Evolutionary conservation across 2,113 vertebrate species (phyloP).

Genomic region (Neogobius melanostomus): DNA sequence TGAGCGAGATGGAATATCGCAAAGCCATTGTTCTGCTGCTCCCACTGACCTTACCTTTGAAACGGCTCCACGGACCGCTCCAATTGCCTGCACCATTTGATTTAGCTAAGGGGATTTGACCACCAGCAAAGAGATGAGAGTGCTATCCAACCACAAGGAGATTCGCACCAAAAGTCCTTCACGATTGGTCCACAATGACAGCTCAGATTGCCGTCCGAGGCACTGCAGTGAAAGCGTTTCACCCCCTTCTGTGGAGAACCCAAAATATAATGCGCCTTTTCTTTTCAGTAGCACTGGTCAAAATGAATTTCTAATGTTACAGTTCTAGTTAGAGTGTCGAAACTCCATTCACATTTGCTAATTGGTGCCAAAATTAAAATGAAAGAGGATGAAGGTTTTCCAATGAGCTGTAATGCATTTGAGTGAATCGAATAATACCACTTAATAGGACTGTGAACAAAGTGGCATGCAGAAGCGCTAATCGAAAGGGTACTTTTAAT

Average conservation of each 20-base stretch:
- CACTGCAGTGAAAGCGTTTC: slow-evolving; percentile 34
- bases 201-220: slow-evolving; percentile 40
- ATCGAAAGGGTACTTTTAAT: not conserved
- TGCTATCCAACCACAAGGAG: slow-evolving; percentile 35
- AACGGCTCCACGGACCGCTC: slow-evolving; percentile 70
- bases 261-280: slow-evolving; percentile 24
- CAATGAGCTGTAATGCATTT: not conserved
- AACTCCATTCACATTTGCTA: slow-evolving; percentile 21
- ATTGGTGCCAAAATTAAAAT: slow-evolving; percentile 1
- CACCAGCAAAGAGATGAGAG: slow-evolving; percentile 64
- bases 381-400: slow-evolving; percentile 6
- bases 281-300: slow-evolving; percentile 22
- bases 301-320: slow-evolving; percentile 21
- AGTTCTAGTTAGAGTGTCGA: slow-evolving; percentile 5
- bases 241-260: slow-evolving; percentile 11
- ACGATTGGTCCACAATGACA: slow-evolving; percentile 40
- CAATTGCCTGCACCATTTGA: slow-evolving; percentile 76
- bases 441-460: not conserved
- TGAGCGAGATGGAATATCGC: slow-evolving; percentile 73
- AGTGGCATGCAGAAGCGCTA: not conserved
- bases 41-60: slow-evolving; percentile 74
- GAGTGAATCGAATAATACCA: not conserved
- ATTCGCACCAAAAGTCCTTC: slow-evolving; percentile 40
- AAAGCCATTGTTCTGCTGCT: slow-evolving; percentile 74
- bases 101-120: slow-evolving; percentile 77